Percentiles rank a stretch among this genome's conserved stretches.
These are phyloP conservation scores for Sparus aurata DNA, from an alignment of 2,797 vertebrate species.

Conservation along the genomic window DNA sequence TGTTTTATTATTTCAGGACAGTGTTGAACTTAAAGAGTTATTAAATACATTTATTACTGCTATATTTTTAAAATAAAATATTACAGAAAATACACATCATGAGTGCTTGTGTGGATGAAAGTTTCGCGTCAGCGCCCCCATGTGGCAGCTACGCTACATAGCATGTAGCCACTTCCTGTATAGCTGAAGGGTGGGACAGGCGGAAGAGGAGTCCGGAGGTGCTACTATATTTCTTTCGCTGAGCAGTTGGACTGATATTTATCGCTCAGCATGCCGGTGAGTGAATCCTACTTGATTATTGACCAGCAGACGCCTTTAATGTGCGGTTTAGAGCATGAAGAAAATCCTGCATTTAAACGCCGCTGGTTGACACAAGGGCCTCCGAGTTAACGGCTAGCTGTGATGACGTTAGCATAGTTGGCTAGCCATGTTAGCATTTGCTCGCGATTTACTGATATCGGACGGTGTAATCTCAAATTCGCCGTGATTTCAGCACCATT, in stretches of 20 bases:
- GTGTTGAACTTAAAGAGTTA: conserved; percentile 18
- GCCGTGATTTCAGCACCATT: accelerated
- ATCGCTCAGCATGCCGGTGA: conserved; percentile 88
- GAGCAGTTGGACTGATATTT: conserved; percentile 66
- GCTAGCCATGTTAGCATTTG: conserved; percentile 54
- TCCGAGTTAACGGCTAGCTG: conserved; percentile 23
- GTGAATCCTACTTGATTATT: conserved; percentile 33
- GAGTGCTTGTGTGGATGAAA: neutral
- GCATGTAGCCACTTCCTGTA: conserved; percentile 79
- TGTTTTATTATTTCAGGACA: conserved; percentile 20
- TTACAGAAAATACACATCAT: neutral
- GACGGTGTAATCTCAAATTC: accelerated
- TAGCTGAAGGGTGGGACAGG: conserved; percentile 83
- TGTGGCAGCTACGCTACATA: conserved; percentile 28
- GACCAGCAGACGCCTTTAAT: accelerated
- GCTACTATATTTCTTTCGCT: conserved; percentile 58
- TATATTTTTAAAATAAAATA: conserved; percentile 72
- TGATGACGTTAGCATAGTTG: conserved; percentile 49
- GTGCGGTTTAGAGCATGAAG: neutral
- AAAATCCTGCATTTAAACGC: accelerated
- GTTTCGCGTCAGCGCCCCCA: conserved; percentile 38
- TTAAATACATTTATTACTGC: conserved; percentile 36
- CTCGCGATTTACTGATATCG: neutral
- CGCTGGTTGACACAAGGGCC: neutral
- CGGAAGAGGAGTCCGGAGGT: conserved; percentile 79